Percentiles rank a stretch among this genome's conserved stretches.
phyloP scores from a whole-genome alignment of 2,113 vertebrate genomes.

The Chionomys nivalis region DNA sequence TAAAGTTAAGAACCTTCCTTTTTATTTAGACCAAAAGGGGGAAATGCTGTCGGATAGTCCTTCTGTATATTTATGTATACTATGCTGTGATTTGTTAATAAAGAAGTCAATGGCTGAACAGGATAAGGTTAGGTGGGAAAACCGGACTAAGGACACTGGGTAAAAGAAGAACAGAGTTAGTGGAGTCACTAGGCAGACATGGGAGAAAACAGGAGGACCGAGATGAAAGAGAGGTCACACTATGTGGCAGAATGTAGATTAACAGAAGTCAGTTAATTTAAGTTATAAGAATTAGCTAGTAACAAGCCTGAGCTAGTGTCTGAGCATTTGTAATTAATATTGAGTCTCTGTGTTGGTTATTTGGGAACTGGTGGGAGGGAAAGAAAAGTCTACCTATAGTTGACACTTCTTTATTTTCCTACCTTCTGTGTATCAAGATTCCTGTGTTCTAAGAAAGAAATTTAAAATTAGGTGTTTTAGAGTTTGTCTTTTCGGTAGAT shows the following conservation, averaged over 20 bases:
- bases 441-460: background rate
- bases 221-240: too few species aligned
- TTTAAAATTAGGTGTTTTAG: constrained; percentile 11
- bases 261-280: too few species aligned
- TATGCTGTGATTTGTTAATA: background rate
- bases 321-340: background rate
- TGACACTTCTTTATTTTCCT: constrained; percentile 18
- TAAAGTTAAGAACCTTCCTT: background rate
- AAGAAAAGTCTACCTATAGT: background rate
- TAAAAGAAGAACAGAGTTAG: too few species aligned
- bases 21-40: background rate
- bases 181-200: too few species aligned
- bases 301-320: too few species aligned
- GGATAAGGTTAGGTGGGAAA: background rate
- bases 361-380: background rate
- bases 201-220: too few species aligned
- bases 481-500: constrained; percentile 29
- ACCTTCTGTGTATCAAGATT: background rate
- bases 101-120: background rate
- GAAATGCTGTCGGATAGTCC: background rate
- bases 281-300: too few species aligned
- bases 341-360: background rate
- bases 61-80: background rate
- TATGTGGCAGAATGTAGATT: too few species aligned
- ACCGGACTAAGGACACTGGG: background rate